Evolutionary conservation across 2,797 vertebrate species (phyloP).

Genomic region (Phrynocephalus guinanensis): DNA sequence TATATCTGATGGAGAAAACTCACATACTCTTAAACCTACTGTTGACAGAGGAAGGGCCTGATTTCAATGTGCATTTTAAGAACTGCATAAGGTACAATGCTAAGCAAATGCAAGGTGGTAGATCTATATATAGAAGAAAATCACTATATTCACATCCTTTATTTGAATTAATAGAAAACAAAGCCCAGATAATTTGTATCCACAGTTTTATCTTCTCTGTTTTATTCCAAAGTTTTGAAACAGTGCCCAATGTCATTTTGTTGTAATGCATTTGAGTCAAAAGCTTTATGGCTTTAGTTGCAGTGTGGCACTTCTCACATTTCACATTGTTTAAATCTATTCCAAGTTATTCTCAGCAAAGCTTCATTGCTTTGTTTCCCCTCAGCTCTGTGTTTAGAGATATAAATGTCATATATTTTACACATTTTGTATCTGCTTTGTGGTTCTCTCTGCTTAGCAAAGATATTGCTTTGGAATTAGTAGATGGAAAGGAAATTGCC

Average conservation of each 20-base stretch:
- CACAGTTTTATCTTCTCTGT: not conserved
- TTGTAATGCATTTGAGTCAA: constrained; percentile 22
- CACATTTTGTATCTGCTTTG: not conserved
- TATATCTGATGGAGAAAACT: not conserved
- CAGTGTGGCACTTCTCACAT: not conserved
- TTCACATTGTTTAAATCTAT: constrained; percentile 44
- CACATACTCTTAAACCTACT: not conserved
- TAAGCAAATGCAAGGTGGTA: not conserved
- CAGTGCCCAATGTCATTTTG: not conserved
- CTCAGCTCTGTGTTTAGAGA: constrained; percentile 27
- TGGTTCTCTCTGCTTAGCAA: constrained; percentile 1
- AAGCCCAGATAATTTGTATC: fast-evolving
- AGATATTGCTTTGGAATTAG: not conserved
- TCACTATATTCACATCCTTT: not conserved
- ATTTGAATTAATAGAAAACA: constrained; percentile 18
- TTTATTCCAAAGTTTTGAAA: constrained; percentile 17
- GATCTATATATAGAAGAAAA: not conserved
- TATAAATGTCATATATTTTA: constrained; percentile 19
- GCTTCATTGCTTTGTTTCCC: not conserved
- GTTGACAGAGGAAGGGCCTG: not conserved
- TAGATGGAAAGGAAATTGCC: constrained; percentile 9
- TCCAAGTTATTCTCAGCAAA: not conserved
- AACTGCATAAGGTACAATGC: not conserved
- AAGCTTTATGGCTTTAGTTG: not conserved
- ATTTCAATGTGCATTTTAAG: not conserved